Percentiles rank a stretch among this genome's conserved stretches.
phyloP scores from a whole-genome alignment of 2,113 vertebrate species.

The Tor tambroides region DNA sequence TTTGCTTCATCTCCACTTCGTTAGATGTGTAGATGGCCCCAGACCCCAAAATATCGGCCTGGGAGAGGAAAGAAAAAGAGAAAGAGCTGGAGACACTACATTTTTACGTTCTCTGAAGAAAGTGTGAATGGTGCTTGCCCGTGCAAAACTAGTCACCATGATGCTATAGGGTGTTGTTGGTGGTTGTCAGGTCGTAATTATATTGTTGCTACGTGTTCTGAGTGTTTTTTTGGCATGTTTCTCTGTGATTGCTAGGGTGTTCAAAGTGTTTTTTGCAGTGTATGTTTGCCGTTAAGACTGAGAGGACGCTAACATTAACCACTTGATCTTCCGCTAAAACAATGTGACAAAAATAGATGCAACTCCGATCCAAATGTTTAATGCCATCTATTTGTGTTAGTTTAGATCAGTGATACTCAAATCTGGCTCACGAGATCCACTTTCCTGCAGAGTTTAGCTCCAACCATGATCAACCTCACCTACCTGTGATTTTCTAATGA shows the following conservation, averaged over 20 bases:
- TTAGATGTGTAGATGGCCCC: slow-evolving; percentile 31
- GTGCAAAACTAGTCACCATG: not conserved
- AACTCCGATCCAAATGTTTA: too few relatives aligned
- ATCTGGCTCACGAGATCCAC: too few relatives aligned
- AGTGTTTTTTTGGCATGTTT: not conserved
- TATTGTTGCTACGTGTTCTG: too few relatives aligned
- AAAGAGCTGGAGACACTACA: not conserved
- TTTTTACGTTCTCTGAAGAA: not conserved
- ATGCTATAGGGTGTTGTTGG: not conserved
- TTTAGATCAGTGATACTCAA: too few relatives aligned
- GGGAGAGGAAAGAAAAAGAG: not conserved
- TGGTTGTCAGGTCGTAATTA: not conserved
- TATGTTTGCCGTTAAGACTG: too few relatives aligned
- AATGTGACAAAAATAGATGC: too few relatives aligned
- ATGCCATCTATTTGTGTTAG: too few relatives aligned
- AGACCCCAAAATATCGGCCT: slow-evolving; percentile 28
- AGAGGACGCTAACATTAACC: too few relatives aligned
- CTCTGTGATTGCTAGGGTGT: not conserved
- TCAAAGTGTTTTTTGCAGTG: not conserved
- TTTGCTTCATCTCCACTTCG: slow-evolving; percentile 38
- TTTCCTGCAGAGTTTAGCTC: too few relatives aligned
- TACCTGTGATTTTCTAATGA: too few relatives aligned
- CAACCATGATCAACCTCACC: too few relatives aligned
- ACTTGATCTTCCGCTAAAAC: too few relatives aligned
- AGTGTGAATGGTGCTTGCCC: not conserved